Conservation (phyloP, 2,797 vertebrate species). For the Nyctalus aviator region DNA sequence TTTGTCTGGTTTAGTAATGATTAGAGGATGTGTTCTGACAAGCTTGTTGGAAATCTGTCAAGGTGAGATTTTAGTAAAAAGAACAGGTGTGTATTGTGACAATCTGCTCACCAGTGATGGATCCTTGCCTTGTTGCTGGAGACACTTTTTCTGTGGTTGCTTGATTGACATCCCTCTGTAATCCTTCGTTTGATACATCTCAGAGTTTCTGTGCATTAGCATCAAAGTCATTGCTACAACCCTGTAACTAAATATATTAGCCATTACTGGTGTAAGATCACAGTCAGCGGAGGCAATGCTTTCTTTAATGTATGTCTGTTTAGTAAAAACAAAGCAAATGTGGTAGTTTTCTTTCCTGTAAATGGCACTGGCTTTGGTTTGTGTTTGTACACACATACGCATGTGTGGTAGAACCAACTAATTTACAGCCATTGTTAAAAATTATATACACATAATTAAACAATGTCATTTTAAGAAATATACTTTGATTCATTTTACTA, state of each 20-base stretch:
- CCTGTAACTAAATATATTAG: neutral
- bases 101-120: neutral
- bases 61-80: neutral
- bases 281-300: neutral
- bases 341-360: neutral
- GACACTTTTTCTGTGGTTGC: neutral
- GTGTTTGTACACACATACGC: neutral
- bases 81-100: neutral
- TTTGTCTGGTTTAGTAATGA: neutral
- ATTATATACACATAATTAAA: slow-evolving; percentile 18
- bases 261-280: neutral
- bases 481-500: neutral
- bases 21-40: neutral
- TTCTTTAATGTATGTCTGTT: neutral
- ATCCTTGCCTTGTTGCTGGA: neutral
- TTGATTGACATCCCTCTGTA: neutral
- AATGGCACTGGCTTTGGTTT: neutral
- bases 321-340: slow-evolving; percentile 18
- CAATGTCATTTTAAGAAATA: slow-evolving; percentile 25
- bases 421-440: slow-evolving; percentile 37
- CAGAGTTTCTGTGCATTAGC: neutral
- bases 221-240: neutral
- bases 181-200: neutral
- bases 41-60: slow-evolving; percentile 40
- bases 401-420: neutral